Evolutionary conservation across 2,888 invertebrate genomes (phyloP), one percentile per base, ranked within the genome.

Genomic region (Raillietiella orientalis): DNA sequence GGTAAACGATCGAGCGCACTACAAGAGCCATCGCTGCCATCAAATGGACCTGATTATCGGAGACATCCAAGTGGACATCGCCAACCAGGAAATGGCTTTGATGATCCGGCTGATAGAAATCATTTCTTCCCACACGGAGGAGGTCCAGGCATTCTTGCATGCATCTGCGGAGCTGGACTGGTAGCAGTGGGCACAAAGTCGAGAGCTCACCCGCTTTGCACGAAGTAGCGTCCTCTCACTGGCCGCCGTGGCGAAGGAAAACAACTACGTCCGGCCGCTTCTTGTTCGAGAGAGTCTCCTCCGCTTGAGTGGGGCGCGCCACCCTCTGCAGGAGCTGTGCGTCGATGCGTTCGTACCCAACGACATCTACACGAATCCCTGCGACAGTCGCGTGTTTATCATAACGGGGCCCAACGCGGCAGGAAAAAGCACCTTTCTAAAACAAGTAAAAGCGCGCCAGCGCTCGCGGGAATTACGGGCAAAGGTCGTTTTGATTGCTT

Each of bases 361-460:
- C 42, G 59, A 67, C 38, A 55, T 58, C 5, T 41, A 46, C 29
- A 47, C 1, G 46, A 50, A 5, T 57, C 57, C 10, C 45, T 50
- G 8, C 8, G 3, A 13, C 6, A 10, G 43, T 3, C 47, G 44
- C 32, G 56, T 82, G 14, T 70, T 69, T 41, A 56, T 87, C 25
- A 48, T 84, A 4, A 75, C 74, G 1, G 84, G 82, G 2, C 74
- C 84, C 0, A 87, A 84, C 45, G 64, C 72, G 2, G 70, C 74
- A 39, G 87, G 87, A 3, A 90, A 87, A 47, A 82, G 74, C 31
- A 62, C 82, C 15, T 87, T 72, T 44, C 52, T 87, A 39, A 82
- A 79, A 46, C 75, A 79, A 50, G 56, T 57, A 29, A 23, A n/a
- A n/a, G n/a, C n/a, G n/a, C n/a, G n/a, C n/a, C n/a, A n/a, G n/a